phyloP scores from a whole-genome alignment of 64 coral and sea anemone species.

The Stichodactyla mertensii region DNA sequence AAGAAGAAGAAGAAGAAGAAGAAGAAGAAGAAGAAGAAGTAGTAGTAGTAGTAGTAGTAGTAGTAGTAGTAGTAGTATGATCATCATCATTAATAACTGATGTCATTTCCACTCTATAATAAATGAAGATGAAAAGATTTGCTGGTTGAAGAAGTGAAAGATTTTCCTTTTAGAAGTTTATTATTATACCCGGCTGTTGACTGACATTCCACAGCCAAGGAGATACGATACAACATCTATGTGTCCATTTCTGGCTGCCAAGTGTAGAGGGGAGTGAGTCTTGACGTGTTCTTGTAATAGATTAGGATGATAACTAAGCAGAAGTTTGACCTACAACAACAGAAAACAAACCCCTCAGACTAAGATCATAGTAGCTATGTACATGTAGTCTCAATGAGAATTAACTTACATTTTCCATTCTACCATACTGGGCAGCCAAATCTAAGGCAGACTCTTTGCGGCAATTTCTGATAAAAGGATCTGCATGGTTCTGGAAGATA shows the following conservation, averaged over 20 bases:
- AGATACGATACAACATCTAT: slow-evolving; percentile 80
- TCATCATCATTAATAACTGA: too few species aligned
- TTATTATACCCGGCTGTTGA: slow-evolving; percentile 56
- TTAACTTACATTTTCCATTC: slow-evolving; percentile 78
- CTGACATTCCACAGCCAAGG: slow-evolving; percentile 89
- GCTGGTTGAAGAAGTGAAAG: too few species aligned
- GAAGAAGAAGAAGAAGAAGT: too few species aligned
- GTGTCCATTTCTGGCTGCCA: slow-evolving; percentile 93
- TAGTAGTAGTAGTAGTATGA: too few species aligned
- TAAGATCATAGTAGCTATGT: too few species aligned
- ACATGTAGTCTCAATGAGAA: too few species aligned
- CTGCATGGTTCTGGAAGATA: slow-evolving; percentile 75
- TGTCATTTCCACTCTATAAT: too few species aligned
- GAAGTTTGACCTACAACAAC: slow-evolving; percentile 74
- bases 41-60: too few species aligned
- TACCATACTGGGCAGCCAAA: slow-evolving; percentile 90
- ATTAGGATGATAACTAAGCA: slow-evolving; percentile 76
- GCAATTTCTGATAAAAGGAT: slow-evolving; percentile 73
- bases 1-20: too few species aligned
- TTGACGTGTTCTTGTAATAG: slow-evolving; percentile 64
- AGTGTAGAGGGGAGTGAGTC: slow-evolving; percentile 90
- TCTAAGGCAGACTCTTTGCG: slow-evolving; percentile 81
- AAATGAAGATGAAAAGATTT: too few species aligned
- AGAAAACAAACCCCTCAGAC: not conserved
- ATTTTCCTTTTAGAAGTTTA: not conserved